Evolutionary conservation across 2,888 invertebrate genomes (phyloP).

Genomic region (Pseudanteris insignis): DNA sequence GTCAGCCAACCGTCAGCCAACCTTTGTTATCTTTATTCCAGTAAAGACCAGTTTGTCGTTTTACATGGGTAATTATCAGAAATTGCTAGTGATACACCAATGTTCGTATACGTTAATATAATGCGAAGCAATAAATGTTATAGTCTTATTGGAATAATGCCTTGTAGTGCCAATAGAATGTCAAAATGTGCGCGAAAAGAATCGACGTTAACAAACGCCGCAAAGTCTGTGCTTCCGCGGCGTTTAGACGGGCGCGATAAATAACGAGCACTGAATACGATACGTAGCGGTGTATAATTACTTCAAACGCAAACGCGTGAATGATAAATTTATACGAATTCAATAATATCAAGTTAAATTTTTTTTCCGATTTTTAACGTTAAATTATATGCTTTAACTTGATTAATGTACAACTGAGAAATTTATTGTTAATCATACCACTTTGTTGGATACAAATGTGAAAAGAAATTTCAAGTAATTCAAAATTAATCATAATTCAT

Average conservation of each 20-base stretch:
- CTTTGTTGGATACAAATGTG: too few species aligned
- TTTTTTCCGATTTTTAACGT: constrained; percentile 39
- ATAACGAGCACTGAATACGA: constrained; percentile 32
- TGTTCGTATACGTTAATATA: too few species aligned
- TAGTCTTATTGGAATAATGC: too few species aligned
- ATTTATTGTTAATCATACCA: constrained; percentile 37
- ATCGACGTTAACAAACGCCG: constrained; percentile 26
- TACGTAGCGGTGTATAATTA: constrained; percentile 23
- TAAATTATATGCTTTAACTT: constrained; percentile 26
- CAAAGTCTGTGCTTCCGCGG: constrained; percentile 19
- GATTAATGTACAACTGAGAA: constrained; percentile 40
- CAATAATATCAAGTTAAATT: constrained; percentile 36
- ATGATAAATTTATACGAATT: constrained; percentile 40
- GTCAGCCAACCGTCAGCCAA: too few species aligned
- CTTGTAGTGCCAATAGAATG: constrained; percentile 25
- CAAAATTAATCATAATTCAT: too few species aligned
- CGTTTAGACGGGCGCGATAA: constrained; percentile 22
- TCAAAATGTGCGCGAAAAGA: constrained; percentile 27
- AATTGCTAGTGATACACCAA: too few species aligned
- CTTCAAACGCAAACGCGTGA: constrained; percentile 27
- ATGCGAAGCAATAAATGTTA: too few species aligned
- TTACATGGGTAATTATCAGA: too few species aligned
- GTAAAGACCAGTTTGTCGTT: too few species aligned
- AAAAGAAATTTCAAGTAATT: too few species aligned
- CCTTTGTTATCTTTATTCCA: too few species aligned